These are phyloP conservation scores for Scaptomyza reducta DNA, from an alignment of 2,888 invertebrate species.

Conservation along the genomic window DNA sequence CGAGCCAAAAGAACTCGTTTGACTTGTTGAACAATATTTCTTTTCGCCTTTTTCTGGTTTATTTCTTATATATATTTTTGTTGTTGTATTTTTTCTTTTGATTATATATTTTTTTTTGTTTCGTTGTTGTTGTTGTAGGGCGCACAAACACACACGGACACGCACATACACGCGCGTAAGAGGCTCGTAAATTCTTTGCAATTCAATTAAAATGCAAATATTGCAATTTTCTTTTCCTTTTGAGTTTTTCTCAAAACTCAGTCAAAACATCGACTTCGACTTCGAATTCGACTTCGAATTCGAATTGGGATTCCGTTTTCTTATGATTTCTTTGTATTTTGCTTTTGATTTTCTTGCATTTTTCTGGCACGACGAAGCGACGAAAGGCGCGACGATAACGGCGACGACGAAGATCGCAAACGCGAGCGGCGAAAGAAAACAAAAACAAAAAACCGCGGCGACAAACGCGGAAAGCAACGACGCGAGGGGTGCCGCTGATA, in stretches of 20 bases:
- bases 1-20: conserved; percentile 84
- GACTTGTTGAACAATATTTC: conserved; percentile 84
- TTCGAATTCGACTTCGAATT: conserved; percentile 17
- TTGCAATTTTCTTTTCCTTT: conserved; percentile 49
- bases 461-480: conserved; percentile 27
- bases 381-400: conserved; percentile 30
- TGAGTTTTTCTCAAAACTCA: conserved; percentile 28
- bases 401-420: conserved; percentile 26
- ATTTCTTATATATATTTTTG: conserved; percentile 47
- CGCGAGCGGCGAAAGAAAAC: conserved; percentile 60
- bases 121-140: conserved; percentile 35
- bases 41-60: conserved; percentile 76
- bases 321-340: conserved; percentile 13
- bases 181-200: conserved; percentile 51
- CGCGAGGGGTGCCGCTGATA: background rate
- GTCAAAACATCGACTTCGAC: conserved; percentile 17
- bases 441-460: conserved; percentile 60
- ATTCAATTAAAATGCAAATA: conserved; percentile 64
- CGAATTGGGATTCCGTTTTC: background rate
- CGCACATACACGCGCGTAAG: conserved; percentile 13
- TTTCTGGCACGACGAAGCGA: conserved; percentile 50
- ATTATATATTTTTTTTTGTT: conserved; percentile 51
- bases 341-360: conserved; percentile 48
- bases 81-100: conserved; percentile 53
- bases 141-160: conserved; percentile 24